Evolutionary conservation across 2,888 invertebrate species (phyloP).

Genomic region (Drosophila paucipuncta): DNA sequence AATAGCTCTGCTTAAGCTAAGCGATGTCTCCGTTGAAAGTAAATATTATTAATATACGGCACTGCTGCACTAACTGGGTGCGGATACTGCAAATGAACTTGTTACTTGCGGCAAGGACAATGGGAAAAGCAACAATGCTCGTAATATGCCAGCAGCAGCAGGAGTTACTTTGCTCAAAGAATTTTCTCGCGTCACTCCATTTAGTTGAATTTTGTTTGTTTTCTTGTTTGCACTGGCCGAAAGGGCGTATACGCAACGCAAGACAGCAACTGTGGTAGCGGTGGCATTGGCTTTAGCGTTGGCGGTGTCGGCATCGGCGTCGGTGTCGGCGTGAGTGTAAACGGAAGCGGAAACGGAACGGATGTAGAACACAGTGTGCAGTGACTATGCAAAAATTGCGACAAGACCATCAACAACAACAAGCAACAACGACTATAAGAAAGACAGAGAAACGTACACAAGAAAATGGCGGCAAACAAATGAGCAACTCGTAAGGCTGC

Average conservation of each 20-base stretch:
- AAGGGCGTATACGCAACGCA: slow-evolving; percentile 43
- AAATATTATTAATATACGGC: neutral
- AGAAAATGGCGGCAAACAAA: slow-evolving; percentile 56
- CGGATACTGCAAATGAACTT: slow-evolving; percentile 15
- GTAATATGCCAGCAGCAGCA: slow-evolving; percentile 16
- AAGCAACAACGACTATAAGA: neutral
- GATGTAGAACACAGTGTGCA: slow-evolving; percentile 40
- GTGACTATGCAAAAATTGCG: slow-evolving; percentile 30
- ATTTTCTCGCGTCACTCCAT: slow-evolving; percentile 27
- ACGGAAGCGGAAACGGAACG: slow-evolving; percentile 58
- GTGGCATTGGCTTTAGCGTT: neutral
- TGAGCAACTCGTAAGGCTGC: slow-evolving; percentile 40
- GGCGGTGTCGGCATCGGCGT: neutral
- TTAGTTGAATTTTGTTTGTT: slow-evolving; percentile 13
- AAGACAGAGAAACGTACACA: slow-evolving; percentile 7
- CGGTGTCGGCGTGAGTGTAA: slow-evolving; percentile 21
- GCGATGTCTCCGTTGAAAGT: neutral
- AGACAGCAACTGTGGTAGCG: slow-evolving; percentile 20
- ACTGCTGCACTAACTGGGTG: neutral
- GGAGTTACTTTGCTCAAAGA: slow-evolving; percentile 25
- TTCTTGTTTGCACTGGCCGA: slow-evolving; percentile 15
- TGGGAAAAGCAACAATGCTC: slow-evolving; percentile 5
- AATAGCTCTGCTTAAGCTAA: neutral
- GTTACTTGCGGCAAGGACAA: slow-evolving; percentile 15
- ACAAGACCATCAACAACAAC: slow-evolving; percentile 10